These are phyloP conservation scores for Suricata suricatta DNA, from an alignment of 2,113 vertebrate species.

Conservation along the genomic window DNA sequence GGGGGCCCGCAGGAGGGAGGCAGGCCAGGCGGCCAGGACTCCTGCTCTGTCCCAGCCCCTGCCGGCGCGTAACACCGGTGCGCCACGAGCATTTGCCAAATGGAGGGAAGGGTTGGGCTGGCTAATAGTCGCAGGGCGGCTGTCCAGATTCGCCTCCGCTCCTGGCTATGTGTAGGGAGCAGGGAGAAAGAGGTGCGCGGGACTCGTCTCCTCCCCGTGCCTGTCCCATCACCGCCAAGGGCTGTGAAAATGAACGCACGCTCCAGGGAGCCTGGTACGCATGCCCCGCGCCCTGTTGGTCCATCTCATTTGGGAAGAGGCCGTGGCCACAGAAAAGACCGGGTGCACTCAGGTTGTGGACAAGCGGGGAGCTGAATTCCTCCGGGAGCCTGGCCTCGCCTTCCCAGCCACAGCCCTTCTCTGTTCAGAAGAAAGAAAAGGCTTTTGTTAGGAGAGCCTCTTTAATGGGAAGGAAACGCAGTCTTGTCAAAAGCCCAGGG, in stretches of 20 bases:
- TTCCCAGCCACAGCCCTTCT: neutral
- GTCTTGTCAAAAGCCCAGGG: constrained; percentile 68
- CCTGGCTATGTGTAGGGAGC: neutral
- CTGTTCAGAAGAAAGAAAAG: neutral
- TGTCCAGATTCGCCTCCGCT: neutral
- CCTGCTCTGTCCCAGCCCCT: fast-evolving
- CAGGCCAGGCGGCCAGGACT: neutral
- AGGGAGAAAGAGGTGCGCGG: neutral
- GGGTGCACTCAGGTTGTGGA: neutral
- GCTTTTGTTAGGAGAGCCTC: neutral
- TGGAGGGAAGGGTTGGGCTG: fast-evolving
- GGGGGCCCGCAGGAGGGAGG: neutral
- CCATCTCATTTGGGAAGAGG: neutral
- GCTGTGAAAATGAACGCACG: neutral
- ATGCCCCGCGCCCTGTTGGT: fast-evolving
- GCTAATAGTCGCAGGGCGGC: neutral
- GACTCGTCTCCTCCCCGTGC: neutral
- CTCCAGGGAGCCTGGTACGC: neutral
- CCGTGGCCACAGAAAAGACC: neutral
- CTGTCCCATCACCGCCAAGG: neutral
- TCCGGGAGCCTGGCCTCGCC: neutral
- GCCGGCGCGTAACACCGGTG: fast-evolving
- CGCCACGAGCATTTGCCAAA: no score
- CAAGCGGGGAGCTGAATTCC: neutral
- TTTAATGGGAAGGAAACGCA: neutral